phyloP scores from a whole-genome alignment of 2,797 vertebrate genomes.

The Hydrophis major region DNA sequence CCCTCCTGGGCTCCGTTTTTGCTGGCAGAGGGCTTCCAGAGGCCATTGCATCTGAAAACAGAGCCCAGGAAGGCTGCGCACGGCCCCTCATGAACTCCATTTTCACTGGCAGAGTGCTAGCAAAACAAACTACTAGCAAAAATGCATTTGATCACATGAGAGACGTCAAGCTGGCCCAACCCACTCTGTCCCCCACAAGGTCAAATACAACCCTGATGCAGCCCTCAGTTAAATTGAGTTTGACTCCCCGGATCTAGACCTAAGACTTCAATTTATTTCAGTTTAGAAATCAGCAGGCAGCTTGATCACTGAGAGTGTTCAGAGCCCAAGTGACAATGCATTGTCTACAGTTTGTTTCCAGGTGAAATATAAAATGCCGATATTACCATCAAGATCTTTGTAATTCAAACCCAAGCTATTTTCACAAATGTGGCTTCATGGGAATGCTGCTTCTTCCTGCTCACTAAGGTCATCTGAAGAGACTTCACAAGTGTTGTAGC shows the following conservation, averaged over 20 bases:
- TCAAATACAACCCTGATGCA: too few relatives aligned
- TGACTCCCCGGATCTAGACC: background rate
- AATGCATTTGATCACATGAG: too few relatives aligned
- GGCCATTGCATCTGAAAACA: too few relatives aligned
- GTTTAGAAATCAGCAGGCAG: background rate
- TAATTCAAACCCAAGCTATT: background rate
- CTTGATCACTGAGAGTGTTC: background rate
- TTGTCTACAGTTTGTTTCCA: background rate
- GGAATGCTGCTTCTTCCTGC: background rate
- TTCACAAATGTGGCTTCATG: background rate
- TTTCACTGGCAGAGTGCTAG: too few relatives aligned
- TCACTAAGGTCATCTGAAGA: background rate
- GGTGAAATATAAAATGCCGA: background rate
- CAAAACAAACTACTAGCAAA: too few relatives aligned
- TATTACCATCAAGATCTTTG: background rate
- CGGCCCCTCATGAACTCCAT: too few relatives aligned
- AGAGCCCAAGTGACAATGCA: background rate
- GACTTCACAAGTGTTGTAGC: background rate
- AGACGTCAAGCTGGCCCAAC: too few relatives aligned
- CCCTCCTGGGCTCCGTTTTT: too few relatives aligned
- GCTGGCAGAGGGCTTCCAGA: too few relatives aligned
- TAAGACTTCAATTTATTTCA: background rate
- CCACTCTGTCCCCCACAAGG: too few relatives aligned
- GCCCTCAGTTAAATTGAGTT: too few relatives aligned
- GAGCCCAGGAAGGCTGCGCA: too few relatives aligned